Evolutionary conservation across 2,797 vertebrate genomes (phyloP).

Genomic region (Mionectes olivaceus): DNA sequence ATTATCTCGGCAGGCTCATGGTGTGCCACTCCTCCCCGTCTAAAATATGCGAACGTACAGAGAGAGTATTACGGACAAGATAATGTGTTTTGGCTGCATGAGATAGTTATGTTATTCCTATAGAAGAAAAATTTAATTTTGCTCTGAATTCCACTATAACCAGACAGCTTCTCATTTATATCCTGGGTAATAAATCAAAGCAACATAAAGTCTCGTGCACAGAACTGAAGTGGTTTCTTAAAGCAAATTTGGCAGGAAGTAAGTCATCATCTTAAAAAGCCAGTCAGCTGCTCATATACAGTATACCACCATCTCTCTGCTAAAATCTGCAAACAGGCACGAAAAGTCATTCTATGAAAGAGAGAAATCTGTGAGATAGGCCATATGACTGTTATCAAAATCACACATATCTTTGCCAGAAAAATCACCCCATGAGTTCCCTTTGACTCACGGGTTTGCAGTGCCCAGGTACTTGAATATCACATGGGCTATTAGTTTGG

Average conservation of each 20-base stretch:
- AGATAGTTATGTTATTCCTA: slow-evolving; percentile 1
- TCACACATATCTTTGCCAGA: not conserved
- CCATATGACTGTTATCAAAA: not conserved
- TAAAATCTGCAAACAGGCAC: not conserved
- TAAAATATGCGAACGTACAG: not conserved
- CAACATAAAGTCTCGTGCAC: slow-evolving; percentile 8
- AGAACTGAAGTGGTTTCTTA: slow-evolving; percentile 54
- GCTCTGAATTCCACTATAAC: slow-evolving; percentile 19
- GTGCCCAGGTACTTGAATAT: not conserved
- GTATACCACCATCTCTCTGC: not conserved
- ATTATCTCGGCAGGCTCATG: not conserved
- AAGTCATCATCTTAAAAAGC: slow-evolving; percentile 31
- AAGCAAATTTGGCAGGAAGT: slow-evolving; percentile 54
- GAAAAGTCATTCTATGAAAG: not conserved
- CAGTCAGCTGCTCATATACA: not conserved
- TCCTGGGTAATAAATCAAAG: slow-evolving; percentile 56
- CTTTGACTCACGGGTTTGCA: accelerated
- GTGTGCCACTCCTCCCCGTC: not conserved
- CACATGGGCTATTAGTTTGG: not conserved
- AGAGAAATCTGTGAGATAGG: not conserved
- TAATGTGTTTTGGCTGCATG: not conserved
- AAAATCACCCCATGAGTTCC: not conserved
- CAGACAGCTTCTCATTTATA: slow-evolving; percentile 18
- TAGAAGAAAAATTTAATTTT: slow-evolving; percentile 47
- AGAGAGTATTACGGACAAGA: not conserved